Evolutionary conservation across 1,140 invertebrate genomes (phyloP).

Genomic region (Drosophila lacertosa): DNA sequence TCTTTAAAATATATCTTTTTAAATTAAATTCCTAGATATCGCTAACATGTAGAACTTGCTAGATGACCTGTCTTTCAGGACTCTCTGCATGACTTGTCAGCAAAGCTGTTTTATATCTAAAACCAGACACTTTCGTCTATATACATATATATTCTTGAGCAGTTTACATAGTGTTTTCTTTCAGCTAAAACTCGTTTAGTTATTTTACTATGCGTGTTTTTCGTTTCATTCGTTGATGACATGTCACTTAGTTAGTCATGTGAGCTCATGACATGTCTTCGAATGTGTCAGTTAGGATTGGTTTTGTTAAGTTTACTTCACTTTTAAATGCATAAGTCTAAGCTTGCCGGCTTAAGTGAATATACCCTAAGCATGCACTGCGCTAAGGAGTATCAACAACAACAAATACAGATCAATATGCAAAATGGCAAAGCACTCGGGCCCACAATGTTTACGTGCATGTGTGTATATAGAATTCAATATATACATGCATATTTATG

Average conservation of each 20-base stretch:
- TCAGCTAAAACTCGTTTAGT: no score
- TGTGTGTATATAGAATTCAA: slow-evolving; percentile 9
- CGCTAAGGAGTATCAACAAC: slow-evolving; percentile 5
- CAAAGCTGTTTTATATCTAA: no score
- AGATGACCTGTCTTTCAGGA: background rate
- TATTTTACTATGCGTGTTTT: no score
- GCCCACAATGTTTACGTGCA: slow-evolving; percentile 1
- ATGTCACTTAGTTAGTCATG: background rate
- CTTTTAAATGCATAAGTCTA: no score
- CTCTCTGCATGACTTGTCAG: background rate
- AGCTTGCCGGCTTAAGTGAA: background rate
- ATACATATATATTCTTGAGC: no score
- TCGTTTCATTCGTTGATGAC: no score
- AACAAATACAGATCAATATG: slow-evolving; percentile 52
- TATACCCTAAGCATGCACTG: background rate
- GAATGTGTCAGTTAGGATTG: no score
- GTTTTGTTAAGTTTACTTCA: no score
- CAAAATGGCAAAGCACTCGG: slow-evolving; percentile 50
- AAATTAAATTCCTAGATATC: no score
- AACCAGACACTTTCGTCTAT: no score
- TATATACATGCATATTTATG: slow-evolving; percentile 5
- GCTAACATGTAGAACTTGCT: background rate
- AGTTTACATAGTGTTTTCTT: no score
- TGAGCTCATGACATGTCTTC: no score
- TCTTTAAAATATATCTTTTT: background rate